phyloP scores from a whole-genome alignment of 2,113 vertebrate genomes.

The Mus musculus region DNA sequence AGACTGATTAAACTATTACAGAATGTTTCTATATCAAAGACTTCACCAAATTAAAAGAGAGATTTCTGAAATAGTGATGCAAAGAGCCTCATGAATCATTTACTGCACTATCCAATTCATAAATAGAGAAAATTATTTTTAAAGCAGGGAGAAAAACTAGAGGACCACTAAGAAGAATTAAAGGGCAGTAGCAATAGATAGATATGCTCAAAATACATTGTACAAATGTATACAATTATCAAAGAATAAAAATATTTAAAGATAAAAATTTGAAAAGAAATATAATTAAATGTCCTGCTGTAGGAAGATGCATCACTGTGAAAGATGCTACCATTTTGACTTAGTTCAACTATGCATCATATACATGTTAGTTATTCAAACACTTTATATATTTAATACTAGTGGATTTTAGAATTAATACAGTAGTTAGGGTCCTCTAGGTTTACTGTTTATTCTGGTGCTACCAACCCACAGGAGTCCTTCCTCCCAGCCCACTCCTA shows the following conservation, averaged over 20 bases:
- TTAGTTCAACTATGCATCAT: neutral
- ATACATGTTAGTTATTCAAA: neutral
- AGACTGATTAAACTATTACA: neutral
- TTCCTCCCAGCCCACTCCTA: neutral
- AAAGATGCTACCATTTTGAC: neutral
- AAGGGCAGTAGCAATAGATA: neutral
- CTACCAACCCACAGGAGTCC: neutral
- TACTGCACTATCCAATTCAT: neutral
- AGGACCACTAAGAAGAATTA: neutral
- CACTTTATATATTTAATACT: neutral
- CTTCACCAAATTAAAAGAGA: slow-evolving; percentile 1
- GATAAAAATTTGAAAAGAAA: neutral
- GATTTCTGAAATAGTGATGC: neutral
- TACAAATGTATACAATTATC: neutral
- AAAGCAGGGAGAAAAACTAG: neutral
- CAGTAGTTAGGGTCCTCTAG: neutral
- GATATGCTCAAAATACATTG: neutral
- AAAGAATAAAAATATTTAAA: neutral
- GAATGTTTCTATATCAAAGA: neutral
- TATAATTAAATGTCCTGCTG: neutral
- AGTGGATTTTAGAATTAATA: neutral
- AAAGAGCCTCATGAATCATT: neutral
- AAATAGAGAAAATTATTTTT: slow-evolving; percentile 21
- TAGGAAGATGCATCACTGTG: neutral
- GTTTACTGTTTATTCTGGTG: neutral